phyloP scores from a whole-genome alignment of 2,888 invertebrate species.

The Nineta flava region DNA sequence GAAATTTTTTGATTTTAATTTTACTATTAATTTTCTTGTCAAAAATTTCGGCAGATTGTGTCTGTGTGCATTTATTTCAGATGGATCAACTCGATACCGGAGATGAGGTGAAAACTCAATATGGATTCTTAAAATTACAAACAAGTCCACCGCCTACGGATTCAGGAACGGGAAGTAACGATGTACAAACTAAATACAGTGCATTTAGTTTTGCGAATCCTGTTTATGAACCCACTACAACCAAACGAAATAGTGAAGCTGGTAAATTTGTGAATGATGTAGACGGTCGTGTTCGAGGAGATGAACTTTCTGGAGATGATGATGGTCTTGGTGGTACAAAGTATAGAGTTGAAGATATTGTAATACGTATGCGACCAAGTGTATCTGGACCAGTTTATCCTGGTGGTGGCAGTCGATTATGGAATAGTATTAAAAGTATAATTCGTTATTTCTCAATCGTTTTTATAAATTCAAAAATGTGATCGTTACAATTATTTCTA shows the following conservation, averaged over 20 bases:
- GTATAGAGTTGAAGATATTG: slow-evolving; percentile 63
- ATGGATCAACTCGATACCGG: slow-evolving; percentile 42
- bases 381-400: slow-evolving; percentile 14
- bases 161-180: slow-evolving; percentile 14
- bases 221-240: slow-evolving; percentile 60
- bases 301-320: slow-evolving; percentile 10
- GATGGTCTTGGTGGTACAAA: slow-evolving; percentile 34
- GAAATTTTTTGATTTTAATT: slow-evolving; percentile 6
- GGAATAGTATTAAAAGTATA: slow-evolving; percentile 35
- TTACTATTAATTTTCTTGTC: slow-evolving; percentile 1
- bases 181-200: slow-evolving; percentile 32
- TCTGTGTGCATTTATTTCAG: slow-evolving; percentile 22
- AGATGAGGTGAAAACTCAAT: slow-evolving; percentile 38
- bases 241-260: slow-evolving; percentile 22
- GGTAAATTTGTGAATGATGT: neutral
- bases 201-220: slow-evolving; percentile 71
- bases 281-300: neutral
- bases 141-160: slow-evolving; percentile 39
- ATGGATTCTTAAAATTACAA: slow-evolving; percentile 62
- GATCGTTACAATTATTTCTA: slow-evolving; percentile 13
- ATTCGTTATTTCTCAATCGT: no score
- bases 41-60: no score
- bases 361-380: slow-evolving; percentile 41
- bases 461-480: neutral
- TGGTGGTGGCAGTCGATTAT: slow-evolving; percentile 27